Base-by-base conservation (phyloP, 1,140 invertebrate genomes). In the Neocloeon triangulifer region DNA sequence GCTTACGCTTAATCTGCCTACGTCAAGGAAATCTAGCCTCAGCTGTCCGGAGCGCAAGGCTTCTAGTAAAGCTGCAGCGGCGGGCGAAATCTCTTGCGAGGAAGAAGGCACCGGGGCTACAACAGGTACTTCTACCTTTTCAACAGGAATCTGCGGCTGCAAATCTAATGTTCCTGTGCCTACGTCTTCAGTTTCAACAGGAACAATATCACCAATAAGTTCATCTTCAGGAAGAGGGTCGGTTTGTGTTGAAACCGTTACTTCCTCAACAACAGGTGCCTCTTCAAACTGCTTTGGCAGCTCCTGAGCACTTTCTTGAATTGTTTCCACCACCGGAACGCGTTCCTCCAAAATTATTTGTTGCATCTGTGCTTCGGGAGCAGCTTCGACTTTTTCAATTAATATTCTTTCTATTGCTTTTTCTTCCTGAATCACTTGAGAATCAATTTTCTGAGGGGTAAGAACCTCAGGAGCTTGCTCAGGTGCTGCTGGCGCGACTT, bases 211-310 rank as follows among this genome's bases (percentile, higher is more conserved):
- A 30, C 66, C 74, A 16, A 73, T 58, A 35, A 75, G 61, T 42
- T n/a, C n/a, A n/a, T 77, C 74, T 44, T 79, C 73, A 1, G 75
- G 73, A 14, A 80, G 42, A 1, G 75, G 73, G 51, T 81, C 77
- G 1, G 77, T 81, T 52, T 81, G 78, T 0, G 73, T 79, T 1
- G 73, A 75, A 2, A 74, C 66, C 40, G 73, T 71, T 14, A 67
- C 66, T 51, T 80, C 70, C 25, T 65, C 41, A 18, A 16, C 21
- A n/a, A n/a, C n/a, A n/a, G n/a, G n/a, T n/a, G n/a, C 13, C 25
- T 34, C 26, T n/a, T n/a, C n/a, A n/a, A n/a, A n/a, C n/a, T n/a
- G n/a, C n/a, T n/a, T n/a, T n/a, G n/a, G n/a, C 22, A 23, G n/a
- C n/a, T n/a, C n/a, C n/a, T n/a, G n/a, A n/a, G n/a, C n/a, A n/a